A percentile compares a stretch with the other conserved stretches of the same genome.
phyloP scores from a whole-genome alignment of 2,888 invertebrate species.

The Silvanus unidentatus region DNA sequence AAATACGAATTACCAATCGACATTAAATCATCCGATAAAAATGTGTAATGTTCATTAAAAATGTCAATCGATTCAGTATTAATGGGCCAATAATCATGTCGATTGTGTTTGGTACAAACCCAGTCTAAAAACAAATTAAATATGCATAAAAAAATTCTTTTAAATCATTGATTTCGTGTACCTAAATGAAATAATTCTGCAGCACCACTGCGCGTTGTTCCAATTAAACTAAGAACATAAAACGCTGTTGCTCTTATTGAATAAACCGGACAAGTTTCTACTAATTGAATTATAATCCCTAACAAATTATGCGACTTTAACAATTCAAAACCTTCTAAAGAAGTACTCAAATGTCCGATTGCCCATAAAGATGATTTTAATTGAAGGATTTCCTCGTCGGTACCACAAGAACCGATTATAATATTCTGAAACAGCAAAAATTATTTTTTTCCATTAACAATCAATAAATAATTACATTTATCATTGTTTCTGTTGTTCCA shows the following conservation, averaged over 20 bases:
- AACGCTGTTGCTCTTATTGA: slow-evolving; percentile 86
- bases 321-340: slow-evolving; percentile 68
- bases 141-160: no score
- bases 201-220: slow-evolving; percentile 77
- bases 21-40: slow-evolving; percentile 22
- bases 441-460: neutral
- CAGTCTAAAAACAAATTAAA: slow-evolving; percentile 50
- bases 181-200: slow-evolving; percentile 68
- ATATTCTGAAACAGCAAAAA: slow-evolving; percentile 34
- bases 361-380: slow-evolving; percentile 90
- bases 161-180: slow-evolving; percentile 33
- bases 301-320: slow-evolving; percentile 53
- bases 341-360: slow-evolving; percentile 74
- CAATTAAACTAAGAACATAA: slow-evolving; percentile 79
- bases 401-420: slow-evolving; percentile 52
- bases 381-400: slow-evolving; percentile 65
- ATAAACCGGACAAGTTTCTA: slow-evolving; percentile 76
- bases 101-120: slow-evolving; percentile 70
- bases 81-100: slow-evolving; percentile 71
- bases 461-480: slow-evolving; percentile 8
- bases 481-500: slow-evolving; percentile 41
- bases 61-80: neutral
- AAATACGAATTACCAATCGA: slow-evolving; percentile 18
- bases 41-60: slow-evolving; percentile 17
- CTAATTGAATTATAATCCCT: slow-evolving; percentile 57